Conservation (phyloP, 2,113 vertebrate species). For the Corythornis madagascariensis region DNA sequence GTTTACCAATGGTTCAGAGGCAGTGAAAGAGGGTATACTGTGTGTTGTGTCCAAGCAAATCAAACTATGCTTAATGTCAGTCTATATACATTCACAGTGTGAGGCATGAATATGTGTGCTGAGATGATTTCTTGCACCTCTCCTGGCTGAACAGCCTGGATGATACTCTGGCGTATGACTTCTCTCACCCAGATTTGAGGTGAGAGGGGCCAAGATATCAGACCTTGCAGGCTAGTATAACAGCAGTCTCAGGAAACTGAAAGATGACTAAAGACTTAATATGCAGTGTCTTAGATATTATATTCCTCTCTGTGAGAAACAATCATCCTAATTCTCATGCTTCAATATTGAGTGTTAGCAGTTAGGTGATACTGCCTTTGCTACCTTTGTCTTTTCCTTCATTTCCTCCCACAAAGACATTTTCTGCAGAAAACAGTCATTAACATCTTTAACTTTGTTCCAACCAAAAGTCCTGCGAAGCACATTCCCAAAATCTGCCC, state of each 20-base stretch:
- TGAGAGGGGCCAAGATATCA: neutral
- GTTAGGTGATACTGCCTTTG: neutral
- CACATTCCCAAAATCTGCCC: neutral
- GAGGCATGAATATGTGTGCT: neutral
- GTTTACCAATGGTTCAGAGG: neutral
- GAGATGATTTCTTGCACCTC: neutral
- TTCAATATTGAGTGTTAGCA: neutral
- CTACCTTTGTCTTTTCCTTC: neutral
- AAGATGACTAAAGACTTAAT: neutral
- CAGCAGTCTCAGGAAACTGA: neutral
- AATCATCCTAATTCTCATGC: neutral
- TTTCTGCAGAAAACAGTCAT: neutral
- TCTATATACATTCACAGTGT: neutral
- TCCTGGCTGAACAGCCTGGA: neutral
- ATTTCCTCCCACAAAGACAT: accelerated
- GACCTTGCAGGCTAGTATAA: neutral
- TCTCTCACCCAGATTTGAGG: neutral
- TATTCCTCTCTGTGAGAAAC: neutral
- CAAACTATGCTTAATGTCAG: neutral
- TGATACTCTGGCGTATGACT: neutral
- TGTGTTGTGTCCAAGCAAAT: neutral
- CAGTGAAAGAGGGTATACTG: neutral
- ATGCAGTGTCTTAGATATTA: neutral
- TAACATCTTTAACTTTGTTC: neutral
- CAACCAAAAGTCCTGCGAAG: neutral